phyloP scores from a whole-genome alignment of 2,797 vertebrate species.

The Glossophaga mutica region DNA sequence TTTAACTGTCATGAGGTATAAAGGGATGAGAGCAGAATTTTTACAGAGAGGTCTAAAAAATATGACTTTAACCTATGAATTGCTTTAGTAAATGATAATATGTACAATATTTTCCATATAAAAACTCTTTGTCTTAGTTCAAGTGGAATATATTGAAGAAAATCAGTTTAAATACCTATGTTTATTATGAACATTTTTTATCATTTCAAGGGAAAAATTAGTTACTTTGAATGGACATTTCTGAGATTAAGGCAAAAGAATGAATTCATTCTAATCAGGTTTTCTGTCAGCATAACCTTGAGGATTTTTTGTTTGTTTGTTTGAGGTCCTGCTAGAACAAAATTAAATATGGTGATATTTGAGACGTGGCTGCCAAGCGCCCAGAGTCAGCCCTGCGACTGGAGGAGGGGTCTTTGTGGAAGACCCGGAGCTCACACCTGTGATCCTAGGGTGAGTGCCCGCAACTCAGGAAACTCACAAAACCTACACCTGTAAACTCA shows the following conservation, averaged over 20 bases:
- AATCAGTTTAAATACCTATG: not conserved
- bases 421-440: too few relatives aligned
- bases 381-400: too few relatives aligned
- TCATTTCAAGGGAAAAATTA: not conserved
- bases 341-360: conserved; percentile 7
- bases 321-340: not conserved
- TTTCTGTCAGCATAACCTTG: conserved; percentile 21
- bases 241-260: not conserved
- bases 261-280: conserved; percentile 4
- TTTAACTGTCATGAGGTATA: not conserved
- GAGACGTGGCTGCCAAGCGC: too few relatives aligned
- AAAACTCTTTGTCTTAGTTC: conserved; percentile 15
- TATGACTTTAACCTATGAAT: not conserved
- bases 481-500: too few relatives aligned
- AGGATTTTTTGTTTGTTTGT: not conserved
- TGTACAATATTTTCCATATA: not conserved
- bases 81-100: not conserved
- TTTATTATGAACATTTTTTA: not conserved
- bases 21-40: not conserved
- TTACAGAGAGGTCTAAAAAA: not conserved
- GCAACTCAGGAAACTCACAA: too few relatives aligned
- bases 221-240: conserved; percentile 14
- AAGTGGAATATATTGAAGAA: not conserved
- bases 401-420: too few relatives aligned
- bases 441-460: too few relatives aligned